Percentiles rank a stretch among this genome's conserved stretches.
phyloP scores from a whole-genome alignment of 2,888 invertebrate species.

The Sepioteuthis lessoniana region DNA sequence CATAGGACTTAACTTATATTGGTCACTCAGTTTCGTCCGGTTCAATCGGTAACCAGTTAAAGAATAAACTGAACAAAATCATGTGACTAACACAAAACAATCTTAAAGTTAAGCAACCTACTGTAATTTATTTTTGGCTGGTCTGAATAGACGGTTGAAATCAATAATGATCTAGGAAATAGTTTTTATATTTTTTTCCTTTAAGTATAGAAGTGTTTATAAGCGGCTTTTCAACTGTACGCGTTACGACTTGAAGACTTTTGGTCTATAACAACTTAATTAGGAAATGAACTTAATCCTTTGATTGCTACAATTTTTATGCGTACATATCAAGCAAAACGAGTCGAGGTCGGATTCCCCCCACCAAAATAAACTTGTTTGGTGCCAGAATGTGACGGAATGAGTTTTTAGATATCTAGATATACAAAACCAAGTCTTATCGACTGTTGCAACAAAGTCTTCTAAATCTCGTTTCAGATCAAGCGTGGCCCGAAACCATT shows the following conservation, averaged over 20 bases:
- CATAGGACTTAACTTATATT: no score
- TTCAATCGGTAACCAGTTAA: background rate
- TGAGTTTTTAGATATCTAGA: background rate
- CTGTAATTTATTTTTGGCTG: background rate
- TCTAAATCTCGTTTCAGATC: no score
- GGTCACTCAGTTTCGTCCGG: no score
- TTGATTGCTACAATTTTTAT: background rate
- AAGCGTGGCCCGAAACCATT: no score
- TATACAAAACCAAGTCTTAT: background rate
- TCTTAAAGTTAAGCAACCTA: slow-evolving; percentile 33
- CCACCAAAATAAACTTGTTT: background rate
- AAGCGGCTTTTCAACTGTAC: background rate
- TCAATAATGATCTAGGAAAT: background rate
- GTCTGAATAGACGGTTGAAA: background rate
- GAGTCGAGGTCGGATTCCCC: background rate
- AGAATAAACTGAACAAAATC: background rate
- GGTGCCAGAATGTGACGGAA: background rate
- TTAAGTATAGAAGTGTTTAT: background rate
- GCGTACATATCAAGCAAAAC: background rate
- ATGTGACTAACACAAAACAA: background rate
- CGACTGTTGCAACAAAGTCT: background rate
- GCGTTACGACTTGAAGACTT: background rate
- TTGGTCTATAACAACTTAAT: background rate
- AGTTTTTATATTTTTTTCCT: background rate
- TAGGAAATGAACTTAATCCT: background rate